These are phyloP conservation scores for Planococcus citri DNA, from an alignment of 1,140 invertebrate species.

Conservation along the genomic window DNA sequence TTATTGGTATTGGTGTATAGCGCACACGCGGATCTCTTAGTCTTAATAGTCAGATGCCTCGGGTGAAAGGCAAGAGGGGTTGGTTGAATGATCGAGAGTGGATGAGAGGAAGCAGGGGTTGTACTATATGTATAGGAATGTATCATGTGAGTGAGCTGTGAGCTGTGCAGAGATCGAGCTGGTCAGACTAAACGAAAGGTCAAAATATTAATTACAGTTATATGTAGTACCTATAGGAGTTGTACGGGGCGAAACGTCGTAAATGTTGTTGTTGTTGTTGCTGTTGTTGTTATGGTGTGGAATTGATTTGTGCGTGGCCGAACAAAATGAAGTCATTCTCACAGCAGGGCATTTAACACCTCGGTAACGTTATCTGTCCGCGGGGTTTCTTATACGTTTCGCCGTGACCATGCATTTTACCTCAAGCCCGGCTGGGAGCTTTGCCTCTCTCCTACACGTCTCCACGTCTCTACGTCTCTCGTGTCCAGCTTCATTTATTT, in stretches of 20 bases:
- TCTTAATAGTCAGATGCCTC: neutral
- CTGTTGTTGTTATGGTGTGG: conserved; percentile 10
- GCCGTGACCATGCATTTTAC: conserved; percentile 15
- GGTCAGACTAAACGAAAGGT: conserved; percentile 16
- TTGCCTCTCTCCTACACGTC: neutral
- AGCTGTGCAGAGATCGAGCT: no score
- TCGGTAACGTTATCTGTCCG: conserved; percentile 18
- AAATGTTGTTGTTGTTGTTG: conserved; percentile 13
- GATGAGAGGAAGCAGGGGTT: neutral
- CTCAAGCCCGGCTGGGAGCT: conserved; percentile 13
- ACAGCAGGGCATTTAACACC: conserved; percentile 18
- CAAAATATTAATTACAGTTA: conserved; percentile 20
- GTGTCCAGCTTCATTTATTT: neutral
- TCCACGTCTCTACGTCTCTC: neutral
- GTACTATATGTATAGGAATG: conserved; percentile 18
- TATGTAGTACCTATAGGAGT: no score
- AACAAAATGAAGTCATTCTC: conserved; percentile 20
- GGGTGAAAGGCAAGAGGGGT: neutral
- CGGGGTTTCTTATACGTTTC: conserved; percentile 17
- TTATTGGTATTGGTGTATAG: neutral
- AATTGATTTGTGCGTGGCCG: conserved; percentile 19
- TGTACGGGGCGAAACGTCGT: neutral
- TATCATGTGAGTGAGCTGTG: neutral
- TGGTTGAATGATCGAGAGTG: neutral
- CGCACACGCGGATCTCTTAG: neutral